Conservation (phyloP, 2,888 invertebrate species). For the Hydrotaea diabolus region DNA sequence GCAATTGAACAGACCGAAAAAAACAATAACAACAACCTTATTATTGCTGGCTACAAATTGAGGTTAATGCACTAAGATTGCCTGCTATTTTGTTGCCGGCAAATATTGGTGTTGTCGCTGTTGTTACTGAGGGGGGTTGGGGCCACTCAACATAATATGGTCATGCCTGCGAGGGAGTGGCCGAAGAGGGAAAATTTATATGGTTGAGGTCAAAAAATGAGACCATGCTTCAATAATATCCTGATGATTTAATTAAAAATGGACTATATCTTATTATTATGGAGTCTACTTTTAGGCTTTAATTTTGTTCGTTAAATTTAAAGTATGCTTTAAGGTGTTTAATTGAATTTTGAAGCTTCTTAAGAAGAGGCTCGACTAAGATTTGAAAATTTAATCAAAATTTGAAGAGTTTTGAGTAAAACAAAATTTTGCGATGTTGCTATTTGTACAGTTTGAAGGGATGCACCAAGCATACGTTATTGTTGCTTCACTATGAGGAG, state of each 20-base stretch:
- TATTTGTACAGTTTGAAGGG: too few species aligned
- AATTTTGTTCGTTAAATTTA: not conserved
- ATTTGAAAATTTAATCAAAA: too few species aligned
- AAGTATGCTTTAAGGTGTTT: not conserved
- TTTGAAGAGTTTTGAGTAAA: too few species aligned
- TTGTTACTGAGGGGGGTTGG: not conserved
- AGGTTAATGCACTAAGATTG: slow-evolving; percentile 66
- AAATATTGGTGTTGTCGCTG: slow-evolving; percentile 19
- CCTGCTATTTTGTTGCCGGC: slow-evolving; percentile 24
- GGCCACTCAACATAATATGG: not conserved
- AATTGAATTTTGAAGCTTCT: too few species aligned
- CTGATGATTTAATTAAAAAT: too few species aligned
- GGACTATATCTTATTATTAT: not conserved
- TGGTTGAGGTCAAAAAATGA: not conserved
- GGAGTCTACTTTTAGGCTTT: not conserved
- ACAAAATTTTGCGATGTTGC: too few species aligned
- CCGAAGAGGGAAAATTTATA: not conserved
- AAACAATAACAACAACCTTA: slow-evolving; percentile 53
- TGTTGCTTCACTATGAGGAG: too few species aligned
- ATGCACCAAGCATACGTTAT: too few species aligned
- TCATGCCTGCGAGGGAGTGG: too few species aligned
- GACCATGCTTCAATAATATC: too few species aligned
- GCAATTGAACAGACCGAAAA: not conserved
- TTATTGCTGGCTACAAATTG: slow-evolving; percentile 68
- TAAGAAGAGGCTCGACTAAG: too few species aligned